Percentiles rank a stretch among this genome's conserved stretches.
Conservation (phyloP, 2,113 vertebrate species). For the Bostrychus sinensis region DNA sequence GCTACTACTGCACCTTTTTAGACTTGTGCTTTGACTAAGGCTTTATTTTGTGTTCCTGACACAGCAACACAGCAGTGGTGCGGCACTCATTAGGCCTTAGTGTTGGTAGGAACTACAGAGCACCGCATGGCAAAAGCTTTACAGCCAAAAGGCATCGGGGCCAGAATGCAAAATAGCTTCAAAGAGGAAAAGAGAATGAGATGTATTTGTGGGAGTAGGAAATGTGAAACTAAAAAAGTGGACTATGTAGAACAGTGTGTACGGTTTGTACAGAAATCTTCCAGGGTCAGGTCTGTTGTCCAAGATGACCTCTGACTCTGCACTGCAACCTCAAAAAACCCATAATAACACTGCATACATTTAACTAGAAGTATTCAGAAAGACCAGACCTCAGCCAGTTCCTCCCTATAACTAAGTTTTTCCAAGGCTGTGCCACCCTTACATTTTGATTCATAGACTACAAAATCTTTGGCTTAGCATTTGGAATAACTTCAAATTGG, state of each 20-base stretch:
- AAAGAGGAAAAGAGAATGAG: not conserved
- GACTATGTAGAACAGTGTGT: constrained; percentile 7
- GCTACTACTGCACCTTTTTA: constrained; percentile 26
- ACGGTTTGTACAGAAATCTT: constrained; percentile 5
- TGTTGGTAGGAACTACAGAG: constrained; percentile 14
- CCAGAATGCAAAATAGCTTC: constrained; percentile 36
- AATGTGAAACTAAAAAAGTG: constrained; percentile 7
- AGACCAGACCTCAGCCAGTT: no score
- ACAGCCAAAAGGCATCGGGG: constrained; percentile 18
- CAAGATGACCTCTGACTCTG: constrained; percentile 24
- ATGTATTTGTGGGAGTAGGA: not conserved
- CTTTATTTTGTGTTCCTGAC: constrained; percentile 27
- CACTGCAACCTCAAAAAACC: constrained; percentile 31
- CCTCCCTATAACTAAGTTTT: no score
- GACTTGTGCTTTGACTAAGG: constrained; percentile 21
- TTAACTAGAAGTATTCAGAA: no score
- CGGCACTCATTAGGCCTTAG: constrained; percentile 41
- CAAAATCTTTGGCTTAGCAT: no score
- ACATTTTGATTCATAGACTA: no score
- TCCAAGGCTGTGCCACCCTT: no score
- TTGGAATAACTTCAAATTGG: no score
- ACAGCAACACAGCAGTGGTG: constrained; percentile 30
- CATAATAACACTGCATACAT: not conserved
- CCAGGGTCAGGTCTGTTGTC: constrained; percentile 21
- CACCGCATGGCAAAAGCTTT: constrained; percentile 32